Evolutionary conservation across 2,797 vertebrate genomes (phyloP).

Genomic region (Bryconaethiops microstoma): DNA sequence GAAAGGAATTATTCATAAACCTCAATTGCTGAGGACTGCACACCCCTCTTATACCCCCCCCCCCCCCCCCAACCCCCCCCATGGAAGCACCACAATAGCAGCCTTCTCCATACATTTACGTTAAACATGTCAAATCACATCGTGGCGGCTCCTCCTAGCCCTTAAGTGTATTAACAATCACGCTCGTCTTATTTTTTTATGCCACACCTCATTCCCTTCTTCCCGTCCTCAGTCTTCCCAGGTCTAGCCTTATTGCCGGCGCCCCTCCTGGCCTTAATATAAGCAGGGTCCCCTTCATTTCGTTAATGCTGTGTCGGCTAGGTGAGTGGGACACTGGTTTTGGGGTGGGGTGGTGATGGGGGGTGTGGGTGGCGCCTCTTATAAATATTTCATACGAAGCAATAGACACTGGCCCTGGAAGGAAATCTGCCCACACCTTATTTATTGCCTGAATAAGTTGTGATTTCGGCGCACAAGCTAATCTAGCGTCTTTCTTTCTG

Average conservation of each 20-base stretch:
- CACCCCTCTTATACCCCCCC: constrained; percentile 7
- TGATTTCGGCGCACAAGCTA: constrained; percentile 35
- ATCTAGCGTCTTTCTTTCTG: constrained; percentile 45
- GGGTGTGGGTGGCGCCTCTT: constrained; percentile 62
- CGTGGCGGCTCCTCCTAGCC: constrained; percentile 79
- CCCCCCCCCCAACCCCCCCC: constrained; percentile 4
- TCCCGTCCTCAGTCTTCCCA: constrained; percentile 52
- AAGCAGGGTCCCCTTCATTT: constrained; percentile 73
- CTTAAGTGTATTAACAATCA: constrained; percentile 78
- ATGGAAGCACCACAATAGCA: constrained; percentile 46
- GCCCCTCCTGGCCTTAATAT: constrained; percentile 79
- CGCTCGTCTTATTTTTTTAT: constrained; percentile 30
- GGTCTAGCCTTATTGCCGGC: constrained; percentile 77
- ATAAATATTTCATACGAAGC: constrained; percentile 79
- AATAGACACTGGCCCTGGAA: constrained; percentile 72
- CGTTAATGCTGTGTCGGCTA: constrained; percentile 78
- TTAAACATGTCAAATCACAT: constrained; percentile 85
- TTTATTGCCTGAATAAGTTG: constrained; percentile 60
- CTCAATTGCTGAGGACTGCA: constrained; percentile 66
- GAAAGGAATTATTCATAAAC: constrained; percentile 83
- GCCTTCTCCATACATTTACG: constrained; percentile 79
- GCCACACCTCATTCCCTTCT: constrained; percentile 50
- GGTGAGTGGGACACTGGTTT: constrained; percentile 66
- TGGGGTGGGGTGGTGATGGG: constrained; percentile 61
- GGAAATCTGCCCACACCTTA: constrained; percentile 55